Conservation (phyloP, 2,113 vertebrate species). For the Perca flavescens region DNA sequence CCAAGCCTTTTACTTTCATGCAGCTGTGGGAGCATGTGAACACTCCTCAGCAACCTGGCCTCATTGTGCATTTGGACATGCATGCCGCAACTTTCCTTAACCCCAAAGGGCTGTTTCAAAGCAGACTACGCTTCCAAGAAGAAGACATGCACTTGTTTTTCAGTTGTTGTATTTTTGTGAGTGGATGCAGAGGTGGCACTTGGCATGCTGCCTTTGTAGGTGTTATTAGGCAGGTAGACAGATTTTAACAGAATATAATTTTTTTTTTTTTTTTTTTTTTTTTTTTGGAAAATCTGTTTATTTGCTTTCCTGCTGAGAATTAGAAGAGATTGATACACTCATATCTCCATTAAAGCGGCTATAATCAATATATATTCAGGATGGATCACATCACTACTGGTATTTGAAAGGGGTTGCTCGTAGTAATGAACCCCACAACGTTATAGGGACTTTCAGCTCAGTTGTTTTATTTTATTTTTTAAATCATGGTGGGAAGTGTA, state of each 20-base stretch:
- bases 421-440: background rate
- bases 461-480: background rate
- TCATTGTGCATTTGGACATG: constrained; percentile 1
- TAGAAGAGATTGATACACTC: background rate
- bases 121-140: constrained; percentile 22
- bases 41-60: constrained; percentile 27
- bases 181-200: constrained; percentile 1
- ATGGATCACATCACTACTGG: background rate
- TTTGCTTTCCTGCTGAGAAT: background rate
- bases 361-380: background rate
- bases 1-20: constrained; percentile 30
- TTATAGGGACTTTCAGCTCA: background rate
- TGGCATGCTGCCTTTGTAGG: background rate
- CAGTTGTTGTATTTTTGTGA: background rate
- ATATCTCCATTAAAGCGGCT: background rate
- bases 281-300: too few species aligned
- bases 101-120: constrained; percentile 3
- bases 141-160: background rate
- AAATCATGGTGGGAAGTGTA: background rate
- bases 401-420: background rate
- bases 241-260: background rate
- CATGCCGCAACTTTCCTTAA: constrained; percentile 48
- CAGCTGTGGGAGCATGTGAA: constrained; percentile 57
- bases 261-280: too few species aligned
- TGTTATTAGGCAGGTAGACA: background rate